Evolutionary conservation across 2,113 vertebrate species (phyloP), one percentile per base, ranked within the genome.

Genomic region (Pseudopipra pipra): DNA sequence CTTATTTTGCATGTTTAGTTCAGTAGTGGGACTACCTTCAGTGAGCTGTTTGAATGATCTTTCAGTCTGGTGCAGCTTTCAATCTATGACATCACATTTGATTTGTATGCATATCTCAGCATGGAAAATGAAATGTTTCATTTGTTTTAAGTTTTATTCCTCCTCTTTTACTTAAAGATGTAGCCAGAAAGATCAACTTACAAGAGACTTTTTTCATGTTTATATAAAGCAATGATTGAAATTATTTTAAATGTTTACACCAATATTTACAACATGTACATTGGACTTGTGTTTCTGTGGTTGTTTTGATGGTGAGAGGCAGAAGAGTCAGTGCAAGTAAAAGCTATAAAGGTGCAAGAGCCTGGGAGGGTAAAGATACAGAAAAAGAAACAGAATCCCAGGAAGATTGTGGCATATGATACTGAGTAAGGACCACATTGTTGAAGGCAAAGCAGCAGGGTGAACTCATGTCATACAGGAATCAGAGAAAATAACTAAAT

Each of bases 61-160:
- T 83, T 58, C 24, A 56, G 2, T 43, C 25, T 70, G 37, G 39
- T 76, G 20, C 37, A 85, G 37, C 22, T 71, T 73, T 70, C 24
- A 37, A 21, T 39, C 14, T 35, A 61, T 75, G 70, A 67, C 41
- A 68, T 8, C 76, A 58, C 9, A 63, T n/a, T 14, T 44, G 12
- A 54, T 93, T 73, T 85, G 51, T 18, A 39, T 0, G 0, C 1
- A 1, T 41, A 81, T 12, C 43, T 77, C 61, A 72, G 17, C 0
- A 1, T 19, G 35, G 39, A 89, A 91, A 72, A 92, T 65, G 12
- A 83, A 66, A 90, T 35, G 21, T 18, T 84, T 76, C 11, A 6
- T 30, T 68, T 79, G 5, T 14, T 68, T 49, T 21, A 78, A 52
- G 25, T 87, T 75, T 61, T 78, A 65, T 47, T 70, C 21, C 14